Conservation (phyloP, 2,113 vertebrate genomes). For the Chamaea fasciata region DNA sequence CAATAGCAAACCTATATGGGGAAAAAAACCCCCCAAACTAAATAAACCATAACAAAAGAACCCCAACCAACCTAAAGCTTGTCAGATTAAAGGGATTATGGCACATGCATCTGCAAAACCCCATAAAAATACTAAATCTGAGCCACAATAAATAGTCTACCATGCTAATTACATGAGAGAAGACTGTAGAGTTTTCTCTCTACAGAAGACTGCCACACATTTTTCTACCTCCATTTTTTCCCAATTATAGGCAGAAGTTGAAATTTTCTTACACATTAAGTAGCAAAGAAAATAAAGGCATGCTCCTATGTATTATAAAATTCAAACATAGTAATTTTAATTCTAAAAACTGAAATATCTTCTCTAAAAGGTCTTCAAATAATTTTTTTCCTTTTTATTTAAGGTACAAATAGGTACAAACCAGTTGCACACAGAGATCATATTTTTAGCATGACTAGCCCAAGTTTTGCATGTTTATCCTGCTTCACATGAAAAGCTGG, state of each 20-base stretch:
- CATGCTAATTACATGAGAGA: not conserved
- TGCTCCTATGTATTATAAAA: not conserved
- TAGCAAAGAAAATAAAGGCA: conserved; percentile 8
- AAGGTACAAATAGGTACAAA: not conserved
- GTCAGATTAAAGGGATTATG: not conserved
- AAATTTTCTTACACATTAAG: not conserved
- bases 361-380: not conserved
- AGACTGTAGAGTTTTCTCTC: not conserved
- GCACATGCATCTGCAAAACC: not conserved
- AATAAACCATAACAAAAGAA: not conserved
- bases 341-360: not conserved
- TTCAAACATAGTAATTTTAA: not conserved
- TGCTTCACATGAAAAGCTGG: not conserved
- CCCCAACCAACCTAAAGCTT: not conserved
- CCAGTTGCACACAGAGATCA: not conserved
- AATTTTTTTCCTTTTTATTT: not conserved
- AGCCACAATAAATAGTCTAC: not conserved
- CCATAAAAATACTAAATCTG: not conserved
- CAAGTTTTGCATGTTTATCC: not conserved
- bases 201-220: not conserved
- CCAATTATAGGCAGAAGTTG: not conserved
- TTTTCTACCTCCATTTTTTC: not conserved
- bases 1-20: not conserved
- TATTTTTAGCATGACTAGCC: not conserved
- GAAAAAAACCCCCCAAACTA: not conserved